These are phyloP conservation scores for Botia kubotai DNA, from an alignment of 2,797 vertebrate genomes.

Conservation along the genomic window DNA sequence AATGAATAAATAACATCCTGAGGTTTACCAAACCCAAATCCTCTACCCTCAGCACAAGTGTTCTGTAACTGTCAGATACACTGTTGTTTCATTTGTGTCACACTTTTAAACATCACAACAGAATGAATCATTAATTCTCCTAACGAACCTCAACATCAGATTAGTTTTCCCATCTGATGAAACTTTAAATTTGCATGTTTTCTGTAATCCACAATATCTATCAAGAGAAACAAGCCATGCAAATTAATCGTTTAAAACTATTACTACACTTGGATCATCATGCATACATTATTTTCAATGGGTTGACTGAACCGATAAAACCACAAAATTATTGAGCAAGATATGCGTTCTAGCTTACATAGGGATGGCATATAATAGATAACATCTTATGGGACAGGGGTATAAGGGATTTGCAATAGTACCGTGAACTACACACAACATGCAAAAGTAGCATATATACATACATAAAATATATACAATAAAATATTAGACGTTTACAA, in stretches of 20 bases:
- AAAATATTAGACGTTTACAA: too few relatives aligned
- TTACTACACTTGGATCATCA: not conserved
- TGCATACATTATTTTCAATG: too few relatives aligned
- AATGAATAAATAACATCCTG: slow-evolving; percentile 15
- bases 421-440: too few relatives aligned
- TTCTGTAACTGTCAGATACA: not conserved
- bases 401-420: too few relatives aligned
- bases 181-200: not conserved
- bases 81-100: not conserved
- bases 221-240: not conserved
- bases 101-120: not conserved
- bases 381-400: too few relatives aligned
- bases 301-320: too few relatives aligned
- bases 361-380: too few relatives aligned
- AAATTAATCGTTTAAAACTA: not conserved
- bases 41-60: not conserved
- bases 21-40: not conserved
- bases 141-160: not conserved
- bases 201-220: not conserved
- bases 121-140: not conserved
- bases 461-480: too few relatives aligned
- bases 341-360: too few relatives aligned
- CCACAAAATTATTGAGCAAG: too few relatives aligned
- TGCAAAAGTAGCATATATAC: too few relatives aligned
- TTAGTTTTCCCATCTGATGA: slow-evolving; percentile 11